Evolutionary conservation across 2,888 invertebrate genomes (phyloP), one percentile per base, ranked within the genome.

Genomic region (Beris morrisii): DNA sequence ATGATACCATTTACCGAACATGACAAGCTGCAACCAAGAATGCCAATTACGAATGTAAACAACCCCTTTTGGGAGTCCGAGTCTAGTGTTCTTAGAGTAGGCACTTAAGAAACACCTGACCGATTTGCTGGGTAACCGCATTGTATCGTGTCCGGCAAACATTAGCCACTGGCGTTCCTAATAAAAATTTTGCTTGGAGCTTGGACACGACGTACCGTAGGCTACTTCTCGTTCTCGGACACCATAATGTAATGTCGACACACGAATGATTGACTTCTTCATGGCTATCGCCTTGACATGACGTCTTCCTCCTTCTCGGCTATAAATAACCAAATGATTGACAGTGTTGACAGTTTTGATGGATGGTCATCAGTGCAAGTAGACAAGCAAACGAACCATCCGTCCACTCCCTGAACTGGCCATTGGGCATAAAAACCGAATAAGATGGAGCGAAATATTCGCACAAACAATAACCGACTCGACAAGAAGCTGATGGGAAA

Each of bases 271-370:
- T 66, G 66, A 64, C 68, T 66, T 64, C 66, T 68, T 56, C 58
- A 64, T 58, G 66, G 61, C 32, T 54, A 32, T 64, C 46, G 55
- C 59, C 43, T 58, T 54, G 71, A 73, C 72, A 74, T 75, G 75
- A 76, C 75, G 75, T 76, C 74, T 74, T 76, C 74, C 73, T 71
- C 69, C 73, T 71, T 69, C 73, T 73, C 67, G 72, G 73, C 74
- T 74, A 76, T 76, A 76, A 76, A 76, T 76, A 76, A 76, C 70
- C 73, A 66, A 73, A 74, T 75, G 76, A 76, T 76, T 76, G 76
- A 76, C 76, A 76, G 75, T 74, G 76, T 75, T 75, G 76, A 76
- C 76, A 75, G 75, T 75, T 76, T 76, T 76, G 76, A 76, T 76
- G 74, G 76, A 76, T 76, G 75, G 75, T 74, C 76, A 75, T 76